Evolutionary conservation across 2,797 vertebrate genomes (phyloP).

Genomic region (Ciconia nigra): DNA sequence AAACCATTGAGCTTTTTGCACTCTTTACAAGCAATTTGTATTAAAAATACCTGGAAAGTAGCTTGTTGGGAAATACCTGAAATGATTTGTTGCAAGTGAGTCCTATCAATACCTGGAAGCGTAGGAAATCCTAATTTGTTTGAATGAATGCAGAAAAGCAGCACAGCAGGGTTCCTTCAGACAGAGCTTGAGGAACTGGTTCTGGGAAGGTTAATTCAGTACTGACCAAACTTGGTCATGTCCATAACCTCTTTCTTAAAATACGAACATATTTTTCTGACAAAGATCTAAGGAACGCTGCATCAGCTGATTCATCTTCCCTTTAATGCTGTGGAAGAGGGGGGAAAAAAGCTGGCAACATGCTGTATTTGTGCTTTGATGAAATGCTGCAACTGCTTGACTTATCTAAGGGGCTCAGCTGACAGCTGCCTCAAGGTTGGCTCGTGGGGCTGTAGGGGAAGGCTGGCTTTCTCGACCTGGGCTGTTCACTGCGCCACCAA

Average conservation of each 20-base stretch:
- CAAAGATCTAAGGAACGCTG: background rate
- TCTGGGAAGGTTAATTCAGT: background rate
- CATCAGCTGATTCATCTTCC: background rate
- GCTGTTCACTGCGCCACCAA: background rate
- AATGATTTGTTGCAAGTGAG: background rate
- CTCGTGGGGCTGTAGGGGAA: background rate
- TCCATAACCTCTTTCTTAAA: background rate
- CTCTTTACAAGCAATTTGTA: background rate
- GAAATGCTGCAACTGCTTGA: background rate
- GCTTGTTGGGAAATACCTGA: background rate
- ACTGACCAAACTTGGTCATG: background rate
- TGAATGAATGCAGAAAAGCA: background rate
- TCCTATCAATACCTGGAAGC: background rate
- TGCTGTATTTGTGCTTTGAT: background rate
- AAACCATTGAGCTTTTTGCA: background rate
- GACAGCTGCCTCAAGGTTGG: rapidly evolving
- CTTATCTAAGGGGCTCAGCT: background rate
- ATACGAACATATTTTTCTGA: background rate
- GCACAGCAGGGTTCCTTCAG: background rate
- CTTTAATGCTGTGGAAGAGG: background rate
- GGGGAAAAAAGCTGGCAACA: background rate
- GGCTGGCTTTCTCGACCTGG: background rate
- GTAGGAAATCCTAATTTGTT: background rate
- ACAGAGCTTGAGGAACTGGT: background rate
- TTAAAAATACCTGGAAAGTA: background rate